Conservation (phyloP, 2,888 invertebrate species). For the Xestoiulus laeticollis region DNA sequence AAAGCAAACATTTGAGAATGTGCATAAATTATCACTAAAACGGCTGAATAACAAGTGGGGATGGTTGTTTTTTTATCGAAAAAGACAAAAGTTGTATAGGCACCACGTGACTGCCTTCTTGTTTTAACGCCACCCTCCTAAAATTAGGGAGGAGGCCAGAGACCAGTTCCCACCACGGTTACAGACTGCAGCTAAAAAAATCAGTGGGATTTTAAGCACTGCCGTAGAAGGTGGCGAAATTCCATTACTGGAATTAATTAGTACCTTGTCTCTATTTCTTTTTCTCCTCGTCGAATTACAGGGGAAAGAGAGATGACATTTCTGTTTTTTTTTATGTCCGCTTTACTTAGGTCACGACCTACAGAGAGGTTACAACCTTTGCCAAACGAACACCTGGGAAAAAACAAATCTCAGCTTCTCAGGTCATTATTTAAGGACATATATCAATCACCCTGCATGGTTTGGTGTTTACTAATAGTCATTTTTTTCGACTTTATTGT, state of each 20-base stretch:
- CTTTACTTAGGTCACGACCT: constrained; percentile 4
- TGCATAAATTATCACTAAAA: constrained; percentile 34
- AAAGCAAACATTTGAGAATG: constrained; percentile 1
- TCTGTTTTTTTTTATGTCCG: not conserved
- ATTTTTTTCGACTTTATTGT: not conserved
- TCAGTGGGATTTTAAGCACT: constrained; percentile 4
- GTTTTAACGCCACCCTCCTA: constrained; percentile 28
- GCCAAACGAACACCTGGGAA: constrained; percentile 12
- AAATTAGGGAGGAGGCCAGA: constrained; percentile 20
- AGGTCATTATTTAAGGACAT: constrained; percentile 34
- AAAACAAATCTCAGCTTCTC: constrained; percentile 4
- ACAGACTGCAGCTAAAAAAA: not conserved
- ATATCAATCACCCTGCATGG: constrained; percentile 6
- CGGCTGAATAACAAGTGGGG: not conserved
- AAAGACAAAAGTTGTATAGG: constrained; percentile 12
- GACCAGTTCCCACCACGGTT: constrained; percentile 29
- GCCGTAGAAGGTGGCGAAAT: constrained; percentile 13
- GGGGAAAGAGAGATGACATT: not conserved
- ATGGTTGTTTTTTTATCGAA: not conserved
- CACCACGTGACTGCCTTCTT: constrained; percentile 33
- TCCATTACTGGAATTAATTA: constrained; percentile 37
- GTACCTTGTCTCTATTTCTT: constrained; percentile 37
- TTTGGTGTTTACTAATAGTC: constrained; percentile 20
- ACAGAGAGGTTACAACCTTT: not conserved
- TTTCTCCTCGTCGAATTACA: constrained; percentile 3